phyloP scores from a whole-genome alignment of 2,888 invertebrate species.

The Erynnis tages region DNA sequence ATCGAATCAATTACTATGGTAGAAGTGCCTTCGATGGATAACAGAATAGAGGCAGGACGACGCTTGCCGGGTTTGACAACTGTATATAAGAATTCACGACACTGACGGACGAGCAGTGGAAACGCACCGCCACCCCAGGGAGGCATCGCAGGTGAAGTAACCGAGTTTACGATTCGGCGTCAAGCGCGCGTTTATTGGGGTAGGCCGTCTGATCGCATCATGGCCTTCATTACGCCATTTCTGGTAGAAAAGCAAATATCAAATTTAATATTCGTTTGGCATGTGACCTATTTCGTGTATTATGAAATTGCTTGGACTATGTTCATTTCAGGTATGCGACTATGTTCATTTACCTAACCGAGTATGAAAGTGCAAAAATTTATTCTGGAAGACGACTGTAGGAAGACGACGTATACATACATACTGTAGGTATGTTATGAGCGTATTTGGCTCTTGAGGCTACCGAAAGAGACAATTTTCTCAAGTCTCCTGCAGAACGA shows the following conservation, averaged over 20 bases:
- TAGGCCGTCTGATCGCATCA: slow-evolving; percentile 45
- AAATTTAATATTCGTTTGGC: slow-evolving; percentile 10
- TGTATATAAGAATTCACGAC: too few relatives aligned
- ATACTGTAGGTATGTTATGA: too few relatives aligned
- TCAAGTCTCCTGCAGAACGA: too few relatives aligned
- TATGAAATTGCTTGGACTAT: neutral
- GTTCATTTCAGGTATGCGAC: neutral
- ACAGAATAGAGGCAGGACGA: too few relatives aligned
- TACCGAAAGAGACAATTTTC: too few relatives aligned
- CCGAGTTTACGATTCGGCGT: slow-evolving; percentile 58
- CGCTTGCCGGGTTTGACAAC: too few relatives aligned
- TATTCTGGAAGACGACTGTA: too few relatives aligned
- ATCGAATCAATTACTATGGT: too few relatives aligned
- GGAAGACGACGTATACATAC: too few relatives aligned
- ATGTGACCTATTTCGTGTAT: neutral
- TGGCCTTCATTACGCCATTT: slow-evolving; percentile 15
- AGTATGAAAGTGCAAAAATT: neutral
- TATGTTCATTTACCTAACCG: neutral
- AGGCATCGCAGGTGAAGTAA: slow-evolving; percentile 53
- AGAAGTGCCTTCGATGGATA: too few relatives aligned
- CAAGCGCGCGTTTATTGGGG: slow-evolving; percentile 68
- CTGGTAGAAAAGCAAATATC: slow-evolving; percentile 7
- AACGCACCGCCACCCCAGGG: slow-evolving; percentile 11
- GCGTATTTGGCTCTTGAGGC: too few relatives aligned
- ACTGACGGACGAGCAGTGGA: slow-evolving; percentile 3